Conservation (phyloP, 92 coral and sea anemone genomes). For the Porites evermanni region DNA sequence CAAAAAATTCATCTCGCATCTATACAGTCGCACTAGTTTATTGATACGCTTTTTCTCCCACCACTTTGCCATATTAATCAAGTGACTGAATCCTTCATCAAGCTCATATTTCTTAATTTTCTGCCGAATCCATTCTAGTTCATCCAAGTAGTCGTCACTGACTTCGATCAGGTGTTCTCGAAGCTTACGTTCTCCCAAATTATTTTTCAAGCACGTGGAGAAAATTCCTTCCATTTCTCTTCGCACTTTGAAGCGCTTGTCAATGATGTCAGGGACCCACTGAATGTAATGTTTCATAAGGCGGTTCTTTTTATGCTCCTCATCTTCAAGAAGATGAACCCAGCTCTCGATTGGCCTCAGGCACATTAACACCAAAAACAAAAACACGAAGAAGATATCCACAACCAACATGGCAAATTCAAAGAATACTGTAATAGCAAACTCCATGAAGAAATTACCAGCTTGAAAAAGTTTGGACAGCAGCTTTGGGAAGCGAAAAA, state of each 20-base stretch:
- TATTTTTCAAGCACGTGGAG: slow-evolving; percentile 81
- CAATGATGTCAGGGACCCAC: slow-evolving; percentile 89
- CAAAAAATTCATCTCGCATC: slow-evolving; percentile 84
- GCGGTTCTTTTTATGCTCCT: slow-evolving; percentile 87
- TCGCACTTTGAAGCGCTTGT: slow-evolving; percentile 79
- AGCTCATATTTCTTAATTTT: slow-evolving; percentile 80
- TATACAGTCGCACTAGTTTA: slow-evolving; percentile 80
- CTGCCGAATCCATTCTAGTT: slow-evolving; percentile 84
- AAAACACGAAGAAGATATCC: slow-evolving; percentile 80
- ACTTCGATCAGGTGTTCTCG: slow-evolving; percentile 61
- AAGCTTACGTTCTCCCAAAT: slow-evolving; percentile 34
- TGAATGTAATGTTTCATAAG: slow-evolving; percentile 79
- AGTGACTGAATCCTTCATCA: slow-evolving; percentile 79
- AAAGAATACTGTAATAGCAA: slow-evolving; percentile 82
- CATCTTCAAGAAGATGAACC: slow-evolving; percentile 96
- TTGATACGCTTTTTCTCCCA: slow-evolving; percentile 88
- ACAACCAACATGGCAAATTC: slow-evolving; percentile 75
- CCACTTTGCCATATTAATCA: slow-evolving; percentile 82
- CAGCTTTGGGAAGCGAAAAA: slow-evolving; percentile 83
- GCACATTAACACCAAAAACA: slow-evolving; percentile 88
- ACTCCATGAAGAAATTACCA: slow-evolving; percentile 92
- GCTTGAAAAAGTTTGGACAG: slow-evolving; percentile 86
- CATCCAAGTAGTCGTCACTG: slow-evolving; percentile 71
- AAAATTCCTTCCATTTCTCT: slow-evolving; percentile 92
- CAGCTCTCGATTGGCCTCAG: slow-evolving; percentile 93